A percentile compares a stretch with the other conserved stretches of the same genome.
Evolutionary conservation across 2,888 invertebrate genomes (phyloP).

Genomic region (Periphyllus acericola): DNA sequence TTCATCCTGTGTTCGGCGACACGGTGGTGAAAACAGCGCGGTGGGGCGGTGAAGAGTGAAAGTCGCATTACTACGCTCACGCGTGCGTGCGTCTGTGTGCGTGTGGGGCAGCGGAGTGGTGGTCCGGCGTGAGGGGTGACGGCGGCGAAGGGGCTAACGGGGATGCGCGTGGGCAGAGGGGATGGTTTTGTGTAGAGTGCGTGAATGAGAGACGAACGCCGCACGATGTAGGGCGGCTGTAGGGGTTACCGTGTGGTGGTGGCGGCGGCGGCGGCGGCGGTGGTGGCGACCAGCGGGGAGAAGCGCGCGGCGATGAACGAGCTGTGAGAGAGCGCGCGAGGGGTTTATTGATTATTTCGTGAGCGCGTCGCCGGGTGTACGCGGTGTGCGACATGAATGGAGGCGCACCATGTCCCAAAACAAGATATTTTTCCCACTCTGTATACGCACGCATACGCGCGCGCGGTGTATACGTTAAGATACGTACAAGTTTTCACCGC

Average conservation of each 20-base stretch:
- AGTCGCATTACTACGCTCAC: background rate
- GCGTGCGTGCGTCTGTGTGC: background rate
- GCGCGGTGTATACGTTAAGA: background rate
- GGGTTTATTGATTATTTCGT: slow-evolving; percentile 50
- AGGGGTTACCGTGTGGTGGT: background rate
- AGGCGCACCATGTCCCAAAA: slow-evolving; percentile 6
- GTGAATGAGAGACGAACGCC: slow-evolving; percentile 25
- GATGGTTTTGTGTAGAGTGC: slow-evolving; percentile 21
- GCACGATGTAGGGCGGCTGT: no score
- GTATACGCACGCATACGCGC: background rate
- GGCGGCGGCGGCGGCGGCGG: background rate
- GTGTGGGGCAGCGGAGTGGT: background rate
- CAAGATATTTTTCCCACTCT: slow-evolving; percentile 29
- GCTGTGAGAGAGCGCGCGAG: background rate
- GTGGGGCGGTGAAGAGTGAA: background rate
- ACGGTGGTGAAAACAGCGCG: no score
- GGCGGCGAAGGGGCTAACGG: background rate
- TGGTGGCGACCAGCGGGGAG: background rate
- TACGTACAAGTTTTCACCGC: background rate
- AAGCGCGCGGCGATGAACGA: background rate
- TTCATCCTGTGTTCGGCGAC: background rate
- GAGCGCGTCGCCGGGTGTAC: slow-evolving; percentile 18
- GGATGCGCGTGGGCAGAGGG: background rate
- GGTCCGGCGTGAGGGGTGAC: background rate
- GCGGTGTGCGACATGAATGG: slow-evolving; percentile 43